Percentiles rank a stretch among this genome's conserved stretches.
phyloP scores from a whole-genome alignment of 2,113 vertebrate genomes.

The Azemiops feae region DNA sequence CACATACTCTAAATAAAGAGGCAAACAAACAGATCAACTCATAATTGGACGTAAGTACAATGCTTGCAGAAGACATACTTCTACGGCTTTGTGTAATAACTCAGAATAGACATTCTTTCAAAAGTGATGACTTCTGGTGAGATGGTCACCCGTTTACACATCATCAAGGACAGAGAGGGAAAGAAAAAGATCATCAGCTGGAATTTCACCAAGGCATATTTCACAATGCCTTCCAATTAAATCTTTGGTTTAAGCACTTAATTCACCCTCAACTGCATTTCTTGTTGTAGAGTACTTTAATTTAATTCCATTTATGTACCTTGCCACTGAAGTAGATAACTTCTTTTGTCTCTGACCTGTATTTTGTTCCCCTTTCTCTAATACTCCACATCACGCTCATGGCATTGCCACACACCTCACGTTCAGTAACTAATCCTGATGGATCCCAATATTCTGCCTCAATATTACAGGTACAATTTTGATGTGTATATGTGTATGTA shows the following conservation, averaged over 20 bases:
- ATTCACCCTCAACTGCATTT: not conserved
- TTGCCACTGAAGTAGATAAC: not conserved
- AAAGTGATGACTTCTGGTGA: not conserved
- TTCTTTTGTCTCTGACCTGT: not conserved
- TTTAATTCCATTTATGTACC: constrained; percentile 20
- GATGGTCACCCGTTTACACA: not conserved
- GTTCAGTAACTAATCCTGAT: not conserved
- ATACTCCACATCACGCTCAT: not conserved
- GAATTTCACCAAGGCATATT: not conserved
- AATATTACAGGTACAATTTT: not conserved
- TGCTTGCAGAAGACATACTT: not conserved
- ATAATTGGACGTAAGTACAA: not conserved
- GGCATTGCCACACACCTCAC: constrained; percentile 1
- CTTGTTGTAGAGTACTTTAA: not conserved
- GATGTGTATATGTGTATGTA: not conserved
- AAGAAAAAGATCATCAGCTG: not conserved
- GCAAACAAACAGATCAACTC: not conserved
- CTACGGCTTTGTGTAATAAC: not conserved
- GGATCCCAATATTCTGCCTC: constrained; percentile 24
- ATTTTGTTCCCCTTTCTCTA: constrained; percentile 1
- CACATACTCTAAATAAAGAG: not conserved
- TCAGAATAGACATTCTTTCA: not conserved
- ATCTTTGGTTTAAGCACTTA: not conserved
- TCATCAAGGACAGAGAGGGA: not conserved
- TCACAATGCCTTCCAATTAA: constrained; percentile 4